Evolutionary conservation across 2,888 invertebrate species (phyloP), one percentile per base, ranked within the genome.

Genomic region (Caenorhabditis parvicauda): DNA sequence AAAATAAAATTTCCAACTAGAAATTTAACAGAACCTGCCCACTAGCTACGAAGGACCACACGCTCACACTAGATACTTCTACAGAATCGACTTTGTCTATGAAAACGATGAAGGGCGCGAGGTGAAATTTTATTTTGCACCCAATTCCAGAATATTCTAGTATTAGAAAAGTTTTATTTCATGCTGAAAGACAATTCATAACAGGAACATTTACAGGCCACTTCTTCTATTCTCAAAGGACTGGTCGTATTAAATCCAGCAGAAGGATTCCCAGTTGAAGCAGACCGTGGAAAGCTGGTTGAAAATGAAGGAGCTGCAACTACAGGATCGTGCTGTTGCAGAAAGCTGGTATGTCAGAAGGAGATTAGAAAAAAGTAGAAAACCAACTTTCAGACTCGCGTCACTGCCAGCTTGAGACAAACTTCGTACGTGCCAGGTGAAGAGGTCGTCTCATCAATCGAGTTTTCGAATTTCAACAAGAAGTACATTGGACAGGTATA

Each of bases 41-140:
- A 75, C 72, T 44, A 67, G 64, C 37, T 79, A 75, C 54, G 79
- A 79, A 39, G 67, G 76, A 38, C 76, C 77, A 25, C 62, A 75
- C 49, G 80, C 73, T 3, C 76, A 71, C 58, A 64, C 80, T 51
- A 72, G 80, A 39, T 80, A 80, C 49, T 80, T 72, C 55, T 74
- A 77, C 28, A 48, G 66, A 28, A 78, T 72, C 39, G 73, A 70
- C 29, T 46, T 79, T 17, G 70, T 79, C 24, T 72, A 76, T 44
- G 76, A 76, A 35, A 67, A 72, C 9, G 67, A 67, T n/a, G 27
- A 56, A 62, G 42, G 50, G 54, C 43, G 61, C 58, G 43, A 54
- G 60, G 46, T 39, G 9, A 2, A 22, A 32, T 41, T 43, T 29
- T 19, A n/a, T n/a, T 32, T 32, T 14, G 35, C 35, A 9, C 35